These are phyloP conservation scores for Pyrrhosoma nymphula DNA, from an alignment of 2,888 invertebrate species.

Conservation along the genomic window DNA sequence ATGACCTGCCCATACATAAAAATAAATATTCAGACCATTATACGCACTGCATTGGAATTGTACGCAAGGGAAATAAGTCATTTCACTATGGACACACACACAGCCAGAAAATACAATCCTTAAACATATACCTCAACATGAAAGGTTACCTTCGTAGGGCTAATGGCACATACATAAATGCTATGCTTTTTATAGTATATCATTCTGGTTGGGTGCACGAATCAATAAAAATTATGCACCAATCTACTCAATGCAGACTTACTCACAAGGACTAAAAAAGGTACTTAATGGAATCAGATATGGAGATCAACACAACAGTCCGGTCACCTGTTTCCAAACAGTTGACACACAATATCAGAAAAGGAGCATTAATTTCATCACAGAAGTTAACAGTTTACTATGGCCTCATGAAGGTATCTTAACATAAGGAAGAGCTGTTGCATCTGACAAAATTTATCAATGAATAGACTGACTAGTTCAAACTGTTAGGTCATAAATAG, in stretches of 20 bases:
- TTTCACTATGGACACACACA: background rate
- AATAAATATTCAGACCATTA: background rate
- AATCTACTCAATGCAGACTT: background rate
- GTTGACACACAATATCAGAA: background rate
- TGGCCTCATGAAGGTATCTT: background rate
- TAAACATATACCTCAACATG: background rate
- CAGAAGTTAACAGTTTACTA: background rate
- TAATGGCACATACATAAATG: background rate
- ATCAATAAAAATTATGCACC: background rate
- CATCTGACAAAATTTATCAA: background rate
- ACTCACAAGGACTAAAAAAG: background rate
- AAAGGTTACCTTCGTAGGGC: background rate
- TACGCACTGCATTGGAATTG: background rate
- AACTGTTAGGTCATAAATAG: background rate
- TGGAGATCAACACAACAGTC: background rate
- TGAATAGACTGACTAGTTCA: background rate
- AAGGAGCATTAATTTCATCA: background rate
- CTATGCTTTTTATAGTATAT: background rate
- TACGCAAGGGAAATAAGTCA: background rate
- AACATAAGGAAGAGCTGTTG: background rate
- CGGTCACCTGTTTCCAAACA: background rate
- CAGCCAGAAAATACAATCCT: background rate
- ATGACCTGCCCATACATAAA: background rate
- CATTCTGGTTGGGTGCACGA: background rate
- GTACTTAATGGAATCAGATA: background rate